A percentile compares a stretch with the other conserved stretches of the same genome.
phyloP scores from a whole-genome alignment of 2,797 vertebrate species.

The Ctenosaura bakeri region DNA sequence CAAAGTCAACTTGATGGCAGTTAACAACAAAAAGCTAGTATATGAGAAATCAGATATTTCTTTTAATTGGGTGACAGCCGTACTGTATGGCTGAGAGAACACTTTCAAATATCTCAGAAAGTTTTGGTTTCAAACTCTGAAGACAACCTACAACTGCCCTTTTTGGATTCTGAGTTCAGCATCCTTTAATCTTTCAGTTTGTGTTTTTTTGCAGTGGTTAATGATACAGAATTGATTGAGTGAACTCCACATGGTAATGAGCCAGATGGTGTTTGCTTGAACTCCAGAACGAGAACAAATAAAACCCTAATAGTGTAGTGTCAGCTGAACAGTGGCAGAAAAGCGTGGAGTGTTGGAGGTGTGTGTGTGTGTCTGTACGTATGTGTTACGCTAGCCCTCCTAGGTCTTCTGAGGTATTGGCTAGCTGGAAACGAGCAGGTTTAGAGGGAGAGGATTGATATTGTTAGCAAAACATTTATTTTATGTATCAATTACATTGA shows the following conservation, averaged over 20 bases:
- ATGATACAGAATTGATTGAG: constrained; percentile 19
- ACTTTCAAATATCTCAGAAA: too few relatives aligned
- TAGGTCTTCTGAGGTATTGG: neutral
- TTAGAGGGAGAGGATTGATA: neutral
- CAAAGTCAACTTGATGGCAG: too few relatives aligned
- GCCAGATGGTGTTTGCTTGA: constrained; percentile 36
- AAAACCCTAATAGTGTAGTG: constrained; percentile 21
- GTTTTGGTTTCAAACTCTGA: too few relatives aligned
- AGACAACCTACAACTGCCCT: neutral
- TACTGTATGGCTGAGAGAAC: too few relatives aligned
- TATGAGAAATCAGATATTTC: too few relatives aligned
- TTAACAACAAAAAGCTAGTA: too few relatives aligned
- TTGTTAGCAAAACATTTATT: neutral
- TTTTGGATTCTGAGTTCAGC: neutral
- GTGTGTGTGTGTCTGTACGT: too few relatives aligned
- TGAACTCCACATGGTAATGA: neutral
- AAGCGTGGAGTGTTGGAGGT: neutral
- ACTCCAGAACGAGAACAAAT: constrained; percentile 18
- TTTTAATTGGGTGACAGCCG: too few relatives aligned
- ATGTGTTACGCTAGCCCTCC: neutral
- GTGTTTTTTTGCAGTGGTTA: neutral
- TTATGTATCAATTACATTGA: neutral
- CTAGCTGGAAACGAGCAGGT: neutral
- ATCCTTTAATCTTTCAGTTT: constrained; percentile 20
- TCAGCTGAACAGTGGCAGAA: neutral